Percentiles rank a stretch among this genome's conserved stretches.
Conservation (phyloP, 2,888 invertebrate genomes). For the Thymelicus lineola region DNA sequence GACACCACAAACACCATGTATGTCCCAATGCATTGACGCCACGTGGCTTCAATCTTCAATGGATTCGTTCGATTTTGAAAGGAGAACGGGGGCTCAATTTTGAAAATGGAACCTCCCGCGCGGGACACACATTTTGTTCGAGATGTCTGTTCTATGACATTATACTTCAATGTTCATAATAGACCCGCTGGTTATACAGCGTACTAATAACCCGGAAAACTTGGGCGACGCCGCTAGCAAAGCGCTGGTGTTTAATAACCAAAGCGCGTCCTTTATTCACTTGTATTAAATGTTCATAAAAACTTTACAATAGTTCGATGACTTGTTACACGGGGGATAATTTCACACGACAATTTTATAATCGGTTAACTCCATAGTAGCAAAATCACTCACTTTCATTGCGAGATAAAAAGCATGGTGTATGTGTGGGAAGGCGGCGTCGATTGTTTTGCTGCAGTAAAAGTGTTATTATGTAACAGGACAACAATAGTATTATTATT, state of each 20-base stretch:
- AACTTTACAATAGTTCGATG: slow-evolving; percentile 25
- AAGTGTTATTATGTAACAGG: slow-evolving; percentile 37
- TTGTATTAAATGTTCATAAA: slow-evolving; percentile 1
- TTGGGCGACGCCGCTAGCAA: too few species aligned
- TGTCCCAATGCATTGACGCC: too few species aligned
- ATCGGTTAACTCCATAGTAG: slow-evolving; percentile 39
- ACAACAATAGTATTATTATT: slow-evolving; percentile 10
- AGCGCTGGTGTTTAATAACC: not conserved
- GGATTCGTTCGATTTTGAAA: too few species aligned
- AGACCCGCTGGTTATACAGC: too few species aligned
- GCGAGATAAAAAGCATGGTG: slow-evolving; percentile 34
- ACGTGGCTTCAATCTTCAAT: too few species aligned
- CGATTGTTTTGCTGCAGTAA: slow-evolving; percentile 45
- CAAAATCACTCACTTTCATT: slow-evolving; percentile 48
- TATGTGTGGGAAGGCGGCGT: slow-evolving; percentile 38
- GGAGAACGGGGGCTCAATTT: too few species aligned
- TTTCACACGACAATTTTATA: slow-evolving; percentile 41
- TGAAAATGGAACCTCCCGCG: too few species aligned
- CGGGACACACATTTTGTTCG: too few species aligned
- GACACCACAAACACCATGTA: too few species aligned
- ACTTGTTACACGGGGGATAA: slow-evolving; percentile 19
- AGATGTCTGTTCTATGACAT: too few species aligned
- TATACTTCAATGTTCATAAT: too few species aligned
- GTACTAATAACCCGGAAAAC: too few species aligned
- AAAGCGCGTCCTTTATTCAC: not conserved